Evolutionary conservation across 2,888 invertebrate genomes (phyloP).

Genomic region (Trichogramma dendrolimi): DNA sequence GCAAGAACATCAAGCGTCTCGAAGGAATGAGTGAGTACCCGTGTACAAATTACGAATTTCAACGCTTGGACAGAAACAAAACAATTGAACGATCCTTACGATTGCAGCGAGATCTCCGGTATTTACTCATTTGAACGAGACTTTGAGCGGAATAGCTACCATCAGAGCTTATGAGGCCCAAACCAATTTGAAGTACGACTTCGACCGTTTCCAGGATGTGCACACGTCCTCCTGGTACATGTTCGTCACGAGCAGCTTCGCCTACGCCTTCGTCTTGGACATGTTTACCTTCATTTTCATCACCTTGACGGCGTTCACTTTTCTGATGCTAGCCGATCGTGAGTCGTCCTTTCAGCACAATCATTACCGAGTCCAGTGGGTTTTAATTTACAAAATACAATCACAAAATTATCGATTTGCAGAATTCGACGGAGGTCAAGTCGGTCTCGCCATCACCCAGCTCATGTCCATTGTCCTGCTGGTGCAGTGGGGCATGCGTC

Average conservation of each 20-base stretch:
- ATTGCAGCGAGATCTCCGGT: conserved; percentile 71
- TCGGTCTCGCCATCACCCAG: conserved; percentile 53
- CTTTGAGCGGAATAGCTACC: conserved; percentile 69
- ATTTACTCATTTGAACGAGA: conserved; percentile 71
- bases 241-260: conserved; percentile 51
- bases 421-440: conserved; percentile 46
- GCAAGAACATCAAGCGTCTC: conserved; percentile 67
- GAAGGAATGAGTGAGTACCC: conserved; percentile 61
- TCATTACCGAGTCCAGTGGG: neutral
- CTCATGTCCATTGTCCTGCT: conserved; percentile 53
- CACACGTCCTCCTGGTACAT: conserved; percentile 53
- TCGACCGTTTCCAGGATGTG: conserved; percentile 57
- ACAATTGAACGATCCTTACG: conserved; percentile 11
- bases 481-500: conserved; percentile 75
- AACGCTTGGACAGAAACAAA: conserved; percentile 8
- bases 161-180: conserved; percentile 69
- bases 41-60: neutral
- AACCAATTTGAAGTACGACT: conserved; percentile 60
- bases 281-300: conserved; percentile 63
- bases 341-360: conserved; percentile 18
- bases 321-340: conserved; percentile 50
- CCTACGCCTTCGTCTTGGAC: conserved; percentile 58
- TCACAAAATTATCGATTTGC: conserved; percentile 8
- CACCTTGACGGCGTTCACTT: conserved; percentile 64
- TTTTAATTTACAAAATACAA: conserved; percentile 3